phyloP scores from a whole-genome alignment of 2,888 invertebrate species.

The Sympetrum striolatum region DNA sequence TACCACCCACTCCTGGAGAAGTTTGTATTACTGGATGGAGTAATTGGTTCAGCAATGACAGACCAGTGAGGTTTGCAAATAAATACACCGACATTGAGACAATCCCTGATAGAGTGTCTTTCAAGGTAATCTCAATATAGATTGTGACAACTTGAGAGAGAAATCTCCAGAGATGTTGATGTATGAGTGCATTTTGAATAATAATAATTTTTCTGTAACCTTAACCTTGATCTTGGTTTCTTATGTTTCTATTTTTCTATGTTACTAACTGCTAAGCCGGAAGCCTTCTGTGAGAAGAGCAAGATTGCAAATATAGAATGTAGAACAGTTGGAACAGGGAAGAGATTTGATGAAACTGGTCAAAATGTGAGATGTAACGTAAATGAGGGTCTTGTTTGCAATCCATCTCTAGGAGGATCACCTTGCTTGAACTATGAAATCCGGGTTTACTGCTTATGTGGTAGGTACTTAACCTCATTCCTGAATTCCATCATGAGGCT shows the following conservation, averaged over 20 bases:
- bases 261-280: constrained; percentile 31
- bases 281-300: not conserved
- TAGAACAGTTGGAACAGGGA: not conserved
- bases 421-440: constrained; percentile 51
- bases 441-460: constrained; percentile 50
- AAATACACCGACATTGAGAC: constrained; percentile 62
- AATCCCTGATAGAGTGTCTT: not conserved
- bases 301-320: not conserved
- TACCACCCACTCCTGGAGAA: too few species aligned
- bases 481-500: too few species aligned
- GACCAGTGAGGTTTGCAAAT: constrained; percentile 51
- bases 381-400: not conserved
- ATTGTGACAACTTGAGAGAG: too few species aligned
- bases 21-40: constrained; percentile 55
- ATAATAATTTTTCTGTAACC: too few species aligned
- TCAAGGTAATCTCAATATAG: too few species aligned
- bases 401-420: not conserved
- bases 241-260: not conserved
- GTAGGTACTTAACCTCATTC: not conserved
- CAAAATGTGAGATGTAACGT: not conserved
- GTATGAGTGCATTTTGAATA: too few species aligned
- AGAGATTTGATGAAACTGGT: not conserved
- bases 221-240: too few species aligned
- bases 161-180: too few species aligned
- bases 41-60: constrained; percentile 54